Evolutionary conservation across 1,140 invertebrate genomes (phyloP), one percentile per base, ranked within the genome.

Genomic region (Xylocopa sonorina): DNA sequence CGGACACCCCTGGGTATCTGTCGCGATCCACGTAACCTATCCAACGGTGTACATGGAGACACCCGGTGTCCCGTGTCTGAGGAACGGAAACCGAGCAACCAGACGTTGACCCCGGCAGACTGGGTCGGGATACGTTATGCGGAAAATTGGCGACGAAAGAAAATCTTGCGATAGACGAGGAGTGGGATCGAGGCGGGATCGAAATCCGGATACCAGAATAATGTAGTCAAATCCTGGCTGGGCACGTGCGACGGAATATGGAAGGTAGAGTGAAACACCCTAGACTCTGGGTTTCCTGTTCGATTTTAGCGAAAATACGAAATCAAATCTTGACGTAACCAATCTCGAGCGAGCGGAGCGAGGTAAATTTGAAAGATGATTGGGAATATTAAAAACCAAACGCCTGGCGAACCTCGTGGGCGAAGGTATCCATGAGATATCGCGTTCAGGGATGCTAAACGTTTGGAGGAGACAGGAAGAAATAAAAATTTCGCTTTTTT

Each of bases 71-170:
- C 66, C 72, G 46, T 73, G n/a, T 51, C 16, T 7, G 27, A n/a
- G 57, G 41, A 24, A 9, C 32, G 21, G 18, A 66, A 75, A 51
- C 72, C 32, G 46, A 66, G 72, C 32, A 3, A 18, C 7, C 46
- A 67, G 62, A 46, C 73, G 41, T 55, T 55, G 62, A 67, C 63
- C 63, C n/a, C 27, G n/a, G 21, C 18, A n/a, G 16, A 18, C 38
- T 12, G 27, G 2, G 21, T 29, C 0, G 1, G 53, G 41, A 34
- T 43, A 46, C 29, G 67, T 67, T 76, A 76, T 57, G 73, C 73
- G 67, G 63, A 76, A 67, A 76, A 76, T 67, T 67, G 50, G 34
- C 48, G 46, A 27, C 62, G 50, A 75, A 67, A 75, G 73, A 75
- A 75, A 75, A n/a, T n/a, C 67, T 27, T 51, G 60, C 34, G 29